phyloP scores from a whole-genome alignment of 2,113 vertebrate species.

The Sceloporus undulatus region DNA sequence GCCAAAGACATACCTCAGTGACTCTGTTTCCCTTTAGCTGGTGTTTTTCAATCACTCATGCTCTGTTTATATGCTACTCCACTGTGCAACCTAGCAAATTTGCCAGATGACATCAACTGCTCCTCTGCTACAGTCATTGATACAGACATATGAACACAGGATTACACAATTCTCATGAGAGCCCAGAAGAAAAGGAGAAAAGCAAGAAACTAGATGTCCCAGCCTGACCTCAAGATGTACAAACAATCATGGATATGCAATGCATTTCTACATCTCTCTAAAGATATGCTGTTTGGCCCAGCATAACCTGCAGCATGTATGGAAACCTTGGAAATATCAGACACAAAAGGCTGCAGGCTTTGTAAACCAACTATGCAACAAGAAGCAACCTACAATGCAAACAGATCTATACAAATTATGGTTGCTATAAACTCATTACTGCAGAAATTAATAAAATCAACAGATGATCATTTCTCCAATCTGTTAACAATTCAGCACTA shows the following conservation, averaged over 20 bases:
- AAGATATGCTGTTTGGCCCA: background rate
- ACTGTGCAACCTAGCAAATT: background rate
- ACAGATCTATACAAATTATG: background rate
- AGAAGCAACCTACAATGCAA: background rate
- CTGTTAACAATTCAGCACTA: background rate
- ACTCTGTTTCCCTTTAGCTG: background rate
- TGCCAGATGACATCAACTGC: constrained; percentile 22
- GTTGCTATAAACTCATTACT: background rate
- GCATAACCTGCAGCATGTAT: background rate
- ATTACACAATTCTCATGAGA: constrained; percentile 28
- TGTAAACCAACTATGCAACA: background rate
- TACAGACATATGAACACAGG: constrained; percentile 2
- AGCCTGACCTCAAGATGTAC: constrained; percentile 15
- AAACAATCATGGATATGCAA: constrained; percentile 6
- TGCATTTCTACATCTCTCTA: constrained; percentile 4
- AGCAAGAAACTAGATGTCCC: constrained; percentile 20
- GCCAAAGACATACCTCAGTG: background rate
- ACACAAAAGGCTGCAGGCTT: background rate
- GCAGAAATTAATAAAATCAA: background rate
- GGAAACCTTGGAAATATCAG: background rate
- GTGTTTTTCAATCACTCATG: background rate
- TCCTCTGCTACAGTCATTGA: background rate
- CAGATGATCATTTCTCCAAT: background rate
- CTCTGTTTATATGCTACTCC: background rate
- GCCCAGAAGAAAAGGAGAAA: background rate